Evolutionary conservation across 1,140 invertebrate species (phyloP), one percentile per base, ranked within the genome.

Genomic region (Bilobella aurantiaca): DNA sequence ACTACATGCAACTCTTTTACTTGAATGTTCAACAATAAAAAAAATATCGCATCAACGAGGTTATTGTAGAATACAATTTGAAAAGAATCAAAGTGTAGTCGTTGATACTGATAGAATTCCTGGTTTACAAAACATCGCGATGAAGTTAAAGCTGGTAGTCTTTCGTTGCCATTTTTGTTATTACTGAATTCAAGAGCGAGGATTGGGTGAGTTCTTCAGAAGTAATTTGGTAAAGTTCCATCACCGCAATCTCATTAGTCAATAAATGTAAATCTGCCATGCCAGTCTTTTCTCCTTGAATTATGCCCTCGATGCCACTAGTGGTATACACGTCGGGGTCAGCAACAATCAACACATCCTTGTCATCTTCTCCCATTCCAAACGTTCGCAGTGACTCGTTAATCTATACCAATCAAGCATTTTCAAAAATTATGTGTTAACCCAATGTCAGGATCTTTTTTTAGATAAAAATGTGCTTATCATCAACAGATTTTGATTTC

Each of bases 141-240:
- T n/a, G n/a, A n/a, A n/a, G 49, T 23, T 53, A 53, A 5, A 53
- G 3, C 5, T 23, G 8, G 37, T 46, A 77, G 72, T 81, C 79
- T 74, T 84, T 84, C 2, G 80, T 79, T 46, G 79, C 80, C 71
- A 87, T 85, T 75, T 80, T 81, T 67, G 80, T 85, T 8, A 84
- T 74, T 72, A 87, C 75, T 1, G 81, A 77, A 75, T 85, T 79
- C 12, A 81, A 66, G n/a, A 84, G 75, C 65, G 72, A 76, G 1
- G 78, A 77, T 30, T 79, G 71, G 12, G 62, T 70, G 2, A 77
- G 62, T 73, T 80, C 79, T 16, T 75, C 73, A 1, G 81, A 68
- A 28, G 78, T 78, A 42, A 87, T 78, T 77, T 83, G 83, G 67
- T 86, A 87, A 27, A 73, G 74, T 70, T 78, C 80, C 71, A 80